Evolutionary conservation across 37 sponge, comb jelly and placozoan species (phyloP).

Genomic region (Ephydatia muelleri): DNA sequence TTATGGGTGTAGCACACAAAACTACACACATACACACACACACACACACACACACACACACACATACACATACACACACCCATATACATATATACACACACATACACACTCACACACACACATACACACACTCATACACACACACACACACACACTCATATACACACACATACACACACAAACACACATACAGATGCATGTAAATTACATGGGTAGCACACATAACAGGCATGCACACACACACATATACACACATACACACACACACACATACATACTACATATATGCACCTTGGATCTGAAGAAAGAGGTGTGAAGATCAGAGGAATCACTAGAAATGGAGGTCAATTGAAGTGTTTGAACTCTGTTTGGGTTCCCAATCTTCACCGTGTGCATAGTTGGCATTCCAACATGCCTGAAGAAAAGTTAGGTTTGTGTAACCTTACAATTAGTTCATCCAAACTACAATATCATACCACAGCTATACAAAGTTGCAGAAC

Average conservation of each 20-base stretch:
- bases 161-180: no score
- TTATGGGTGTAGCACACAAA: no score
- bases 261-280: background rate
- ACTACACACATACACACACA: conserved; percentile 6
- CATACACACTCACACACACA: background rate
- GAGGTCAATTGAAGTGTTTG: conserved; percentile 78
- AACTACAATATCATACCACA: no score
- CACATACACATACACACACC: background rate
- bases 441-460: background rate
- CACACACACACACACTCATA: no score
- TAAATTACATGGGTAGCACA: background rate
- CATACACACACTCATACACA: background rate
- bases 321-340: conserved; percentile 73
- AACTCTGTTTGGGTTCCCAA: conserved; percentile 54
- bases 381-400: conserved; percentile 38
- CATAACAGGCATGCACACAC: no score
- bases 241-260: conserved; percentile 8
- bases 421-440: background rate
- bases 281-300: conserved; percentile 45
- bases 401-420: conserved; percentile 76
- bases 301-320: conserved; percentile 84
- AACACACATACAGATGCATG: conserved; percentile 4
- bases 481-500: no score
- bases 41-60: background rate
- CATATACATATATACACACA: background rate